Base-by-base conservation (phyloP, 1,140 invertebrate genomes). In the Diorhabda elongata region DNA sequence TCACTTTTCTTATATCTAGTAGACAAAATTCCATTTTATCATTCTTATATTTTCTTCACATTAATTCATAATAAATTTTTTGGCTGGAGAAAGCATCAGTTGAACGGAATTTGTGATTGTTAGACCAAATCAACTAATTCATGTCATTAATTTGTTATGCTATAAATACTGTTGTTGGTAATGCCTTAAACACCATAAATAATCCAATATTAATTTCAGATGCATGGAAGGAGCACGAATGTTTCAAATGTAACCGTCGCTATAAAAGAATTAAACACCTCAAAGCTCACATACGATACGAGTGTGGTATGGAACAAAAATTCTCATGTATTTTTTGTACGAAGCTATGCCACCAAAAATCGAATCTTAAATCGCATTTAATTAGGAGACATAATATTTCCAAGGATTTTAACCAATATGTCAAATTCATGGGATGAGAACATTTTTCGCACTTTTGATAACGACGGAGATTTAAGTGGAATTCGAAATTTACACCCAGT, bases 231-330 rank as follows among this genome's bases (percentile, higher is more conserved):
- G 52, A 47, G 45, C 45, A 62, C 26, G 41, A 5, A 6, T 68
- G 66, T 52, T 5, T 47, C 42, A 41, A 62, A 11, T 68, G 66
- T 52, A 57, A 57, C 7, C 58, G 66, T 8, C 26, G 58, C 5
- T 68, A 68, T 52, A 68, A 68, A 62, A 62, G 66, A 52, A 11
- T n/a, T n/a, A 61, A 9, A 11, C 86, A 85, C 8, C 78, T 87
- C 8, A 85, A 26, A n/a, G 58, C 42, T 26, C 68, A 69, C 44
- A 7, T 64, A 9, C 47, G 63, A 43, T 64, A 64, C 41, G 68
- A 69, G 45, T 69, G 68, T 65, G 61, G 63, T 44, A 64, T 11
- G 9, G 68, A 69, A 61, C 11, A 8, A 42, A 52, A 65, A 44
- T 69, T 69, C 45, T 5, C 44, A 0, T 68, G 67, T 58, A 26